Evolutionary conservation across 2,113 vertebrate species (phyloP).

Genomic region (Grallaria varia): DNA sequence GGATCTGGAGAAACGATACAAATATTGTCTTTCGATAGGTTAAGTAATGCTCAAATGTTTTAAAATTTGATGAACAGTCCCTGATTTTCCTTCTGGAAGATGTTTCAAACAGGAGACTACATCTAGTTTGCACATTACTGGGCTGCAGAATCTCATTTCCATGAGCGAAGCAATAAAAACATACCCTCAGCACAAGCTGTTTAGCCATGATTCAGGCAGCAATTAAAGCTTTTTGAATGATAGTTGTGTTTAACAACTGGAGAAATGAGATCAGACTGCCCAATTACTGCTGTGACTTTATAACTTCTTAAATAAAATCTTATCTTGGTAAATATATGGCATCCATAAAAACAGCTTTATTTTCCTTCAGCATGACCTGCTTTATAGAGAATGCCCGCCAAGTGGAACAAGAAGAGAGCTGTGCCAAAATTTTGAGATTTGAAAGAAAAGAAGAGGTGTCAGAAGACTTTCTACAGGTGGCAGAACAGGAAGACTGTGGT

Average conservation of each 20-base stretch:
- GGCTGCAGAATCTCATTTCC: not conserved
- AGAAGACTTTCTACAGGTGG: not conserved
- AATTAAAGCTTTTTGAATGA: not conserved
- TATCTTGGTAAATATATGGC: not conserved
- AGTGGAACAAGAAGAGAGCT: not conserved
- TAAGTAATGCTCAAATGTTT: not conserved
- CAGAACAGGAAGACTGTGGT: not conserved
- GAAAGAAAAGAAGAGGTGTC: not conserved
- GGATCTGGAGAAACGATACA: not conserved
- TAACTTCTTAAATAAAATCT: constrained; percentile 5
- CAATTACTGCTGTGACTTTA: not conserved
- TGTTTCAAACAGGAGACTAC: not conserved
- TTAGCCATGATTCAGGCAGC: not conserved
- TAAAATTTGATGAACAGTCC: not conserved
- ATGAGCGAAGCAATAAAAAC: not conserved
- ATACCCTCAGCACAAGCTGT: not conserved
- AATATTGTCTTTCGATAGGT: not conserved
- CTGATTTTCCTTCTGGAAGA: not conserved
- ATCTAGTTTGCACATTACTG: not conserved
- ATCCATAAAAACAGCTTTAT: not conserved
- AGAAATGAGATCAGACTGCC: constrained; percentile 9
- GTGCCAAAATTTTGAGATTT: not conserved
- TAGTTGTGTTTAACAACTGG: not conserved
- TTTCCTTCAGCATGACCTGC: not conserved
- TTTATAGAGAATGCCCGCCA: not conserved